A percentile compares a stretch with the other conserved stretches of the same genome.
Conservation (phyloP, 2,888 invertebrate species). For the Dysmachus trigonus region DNA sequence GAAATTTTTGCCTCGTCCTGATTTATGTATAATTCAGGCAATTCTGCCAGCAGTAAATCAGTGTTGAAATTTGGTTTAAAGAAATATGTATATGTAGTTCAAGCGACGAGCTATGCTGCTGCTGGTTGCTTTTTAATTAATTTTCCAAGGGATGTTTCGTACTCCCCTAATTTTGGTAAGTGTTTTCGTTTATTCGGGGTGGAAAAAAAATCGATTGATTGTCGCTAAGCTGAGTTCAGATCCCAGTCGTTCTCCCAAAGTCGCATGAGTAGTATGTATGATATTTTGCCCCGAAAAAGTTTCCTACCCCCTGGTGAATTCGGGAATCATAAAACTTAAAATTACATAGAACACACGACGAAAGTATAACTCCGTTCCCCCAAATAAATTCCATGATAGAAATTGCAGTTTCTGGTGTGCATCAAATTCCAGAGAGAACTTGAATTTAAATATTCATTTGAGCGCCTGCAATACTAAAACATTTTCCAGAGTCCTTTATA, state of each 20-base stretch:
- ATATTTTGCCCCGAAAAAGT: neutral
- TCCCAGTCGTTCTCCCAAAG: neutral
- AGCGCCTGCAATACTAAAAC: slow-evolving; percentile 26
- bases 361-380: neutral
- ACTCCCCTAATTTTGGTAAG: neutral
- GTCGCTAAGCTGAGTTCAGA: neutral
- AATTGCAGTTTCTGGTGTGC: slow-evolving; percentile 16
- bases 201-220: neutral
- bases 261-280: neutral
- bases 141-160: neutral
- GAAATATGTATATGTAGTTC: neutral
- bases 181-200: neutral
- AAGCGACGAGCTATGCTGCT: neutral
- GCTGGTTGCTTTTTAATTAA: neutral
- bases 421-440: slow-evolving; percentile 23
- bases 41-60: neutral
- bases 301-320: neutral
- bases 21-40: slow-evolving; percentile 1
- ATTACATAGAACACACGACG: neutral
- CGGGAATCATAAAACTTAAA: neutral
- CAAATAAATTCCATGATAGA: slow-evolving; percentile 16
- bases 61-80: neutral
- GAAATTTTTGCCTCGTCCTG: neutral
- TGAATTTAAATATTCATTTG: slow-evolving; percentile 39
- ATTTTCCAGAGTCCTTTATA: slow-evolving; percentile 32